Evolutionary conservation across 2,797 vertebrate species (phyloP), one percentile per base, ranked within the genome.

Genomic region (Pachyuromys duprasi): DNA sequence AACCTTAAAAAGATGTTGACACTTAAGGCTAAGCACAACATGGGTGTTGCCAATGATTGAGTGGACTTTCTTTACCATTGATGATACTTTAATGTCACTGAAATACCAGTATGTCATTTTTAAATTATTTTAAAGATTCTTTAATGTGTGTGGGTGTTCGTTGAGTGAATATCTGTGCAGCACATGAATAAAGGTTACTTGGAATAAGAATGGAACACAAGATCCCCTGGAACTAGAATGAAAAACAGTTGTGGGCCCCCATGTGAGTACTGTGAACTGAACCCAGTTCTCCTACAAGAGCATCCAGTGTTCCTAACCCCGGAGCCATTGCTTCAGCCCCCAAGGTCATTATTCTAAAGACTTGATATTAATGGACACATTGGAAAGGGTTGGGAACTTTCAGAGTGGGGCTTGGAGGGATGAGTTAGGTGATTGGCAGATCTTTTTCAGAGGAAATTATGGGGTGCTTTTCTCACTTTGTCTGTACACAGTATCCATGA

Each of bases 1-100:
- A 79, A 86, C 31, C 55, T 92, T 78, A 55, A 91, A 93, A 94
- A n/a, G 17, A 81, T 5, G 69, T 42, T 72, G 69, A 81, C 18
- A 18, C 33, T 80, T 60, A 42, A 49, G 1, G 5, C 49, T 49
- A 49, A 83, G 65, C 6, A 65, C 55, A 14, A 62, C 17, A 17
- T 13, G 26, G 81, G 14, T 0, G 0, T 60, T 22, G 7, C 4
- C 74, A 22, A 39, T 49, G 78, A 89, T 39, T 20, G 60, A 62
- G 22, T 20, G 4, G 17, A 57, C 55, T 14, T 12, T 22, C 7
- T 17, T 62, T 62, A 18, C 18, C 60, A 62, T 62, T 62, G 60
- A 62, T 62, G 60, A 22, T 18, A 22, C 17, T 62, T 62, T 62
- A 72, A 24, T 39, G 4, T 72, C 70, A 72, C 36, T 39, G 4